phyloP scores from a whole-genome alignment of 2,797 vertebrate genomes.

The Spondyliosoma cantharus region DNA sequence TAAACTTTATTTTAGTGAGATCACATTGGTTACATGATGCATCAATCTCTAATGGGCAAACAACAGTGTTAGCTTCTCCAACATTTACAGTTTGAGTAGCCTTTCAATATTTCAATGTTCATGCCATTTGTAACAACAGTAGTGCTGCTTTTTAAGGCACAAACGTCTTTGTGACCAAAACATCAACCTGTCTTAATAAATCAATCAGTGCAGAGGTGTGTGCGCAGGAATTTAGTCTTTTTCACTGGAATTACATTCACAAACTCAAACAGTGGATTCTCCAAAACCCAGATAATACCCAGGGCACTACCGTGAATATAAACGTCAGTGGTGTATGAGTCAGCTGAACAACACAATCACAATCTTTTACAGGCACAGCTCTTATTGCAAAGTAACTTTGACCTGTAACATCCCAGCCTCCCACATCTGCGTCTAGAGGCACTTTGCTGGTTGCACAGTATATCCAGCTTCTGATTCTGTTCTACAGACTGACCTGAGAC shows the following conservation, averaged over 20 bases:
- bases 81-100: too few relatives aligned
- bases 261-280: not conserved
- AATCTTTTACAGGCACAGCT: not conserved
- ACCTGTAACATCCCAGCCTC: slow-evolving; percentile 38
- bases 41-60: too few relatives aligned
- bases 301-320: not conserved
- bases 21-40: too few relatives aligned
- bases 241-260: not conserved
- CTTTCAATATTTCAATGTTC: too few relatives aligned
- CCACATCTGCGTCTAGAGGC: slow-evolving; percentile 29
- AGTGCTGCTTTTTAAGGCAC: too few relatives aligned
- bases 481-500: slow-evolving; percentile 25
- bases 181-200: too few relatives aligned
- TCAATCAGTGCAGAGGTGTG: too few relatives aligned
- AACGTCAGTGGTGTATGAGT: not conserved
- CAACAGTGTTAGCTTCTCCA: too few relatives aligned
- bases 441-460: not conserved
- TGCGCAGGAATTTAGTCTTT: too few relatives aligned
- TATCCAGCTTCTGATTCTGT: slow-evolving; percentile 35
- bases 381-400: slow-evolving; percentile 21
- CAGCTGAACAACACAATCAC: not conserved
- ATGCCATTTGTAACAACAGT: too few relatives aligned
- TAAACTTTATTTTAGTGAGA: too few relatives aligned
- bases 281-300: not conserved
- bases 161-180: too few relatives aligned